A percentile compares a stretch with the other conserved stretches of the same genome.
These are phyloP conservation scores for Willisornis vidua DNA, from an alignment of 2,113 vertebrate species.

Conservation along the genomic window DNA sequence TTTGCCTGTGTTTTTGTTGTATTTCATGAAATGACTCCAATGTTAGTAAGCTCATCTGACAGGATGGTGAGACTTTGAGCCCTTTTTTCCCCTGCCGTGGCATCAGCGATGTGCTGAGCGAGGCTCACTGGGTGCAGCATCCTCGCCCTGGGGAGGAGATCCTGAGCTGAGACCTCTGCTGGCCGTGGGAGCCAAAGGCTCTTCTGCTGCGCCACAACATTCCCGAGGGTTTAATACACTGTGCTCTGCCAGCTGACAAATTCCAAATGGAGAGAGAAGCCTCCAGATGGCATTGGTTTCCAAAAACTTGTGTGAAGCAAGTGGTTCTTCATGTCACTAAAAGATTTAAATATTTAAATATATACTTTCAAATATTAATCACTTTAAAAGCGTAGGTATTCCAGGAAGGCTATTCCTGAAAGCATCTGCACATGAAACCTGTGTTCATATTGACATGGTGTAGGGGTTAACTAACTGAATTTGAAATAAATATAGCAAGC, in stretches of 20 bases:
- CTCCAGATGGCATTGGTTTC: neutral
- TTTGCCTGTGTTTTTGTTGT: neutral
- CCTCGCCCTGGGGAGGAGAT: neutral
- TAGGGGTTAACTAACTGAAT: constrained; percentile 31
- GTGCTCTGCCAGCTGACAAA: neutral
- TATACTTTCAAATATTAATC: neutral
- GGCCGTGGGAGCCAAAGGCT: neutral
- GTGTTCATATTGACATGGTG: neutral
- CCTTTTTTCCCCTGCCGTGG: accelerated
- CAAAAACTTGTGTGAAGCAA: neutral
- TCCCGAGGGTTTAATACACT: accelerated
- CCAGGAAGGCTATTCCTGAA: neutral
- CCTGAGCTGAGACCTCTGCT: constrained; percentile 12
- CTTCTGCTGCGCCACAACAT: neutral
- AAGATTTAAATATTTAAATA: neutral
- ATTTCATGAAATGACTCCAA: neutral
- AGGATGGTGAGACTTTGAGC: neutral
- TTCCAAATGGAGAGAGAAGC: neutral
- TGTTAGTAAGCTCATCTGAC: neutral
- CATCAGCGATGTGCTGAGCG: neutral
- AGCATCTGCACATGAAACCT: neutral
- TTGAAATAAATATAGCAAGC: constrained; percentile 38
- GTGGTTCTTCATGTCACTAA: neutral
- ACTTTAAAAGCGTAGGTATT: neutral
- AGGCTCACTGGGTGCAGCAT: neutral